Conservation (phyloP, 2,888 invertebrate genomes). For the Prenolepis imparis region DNA sequence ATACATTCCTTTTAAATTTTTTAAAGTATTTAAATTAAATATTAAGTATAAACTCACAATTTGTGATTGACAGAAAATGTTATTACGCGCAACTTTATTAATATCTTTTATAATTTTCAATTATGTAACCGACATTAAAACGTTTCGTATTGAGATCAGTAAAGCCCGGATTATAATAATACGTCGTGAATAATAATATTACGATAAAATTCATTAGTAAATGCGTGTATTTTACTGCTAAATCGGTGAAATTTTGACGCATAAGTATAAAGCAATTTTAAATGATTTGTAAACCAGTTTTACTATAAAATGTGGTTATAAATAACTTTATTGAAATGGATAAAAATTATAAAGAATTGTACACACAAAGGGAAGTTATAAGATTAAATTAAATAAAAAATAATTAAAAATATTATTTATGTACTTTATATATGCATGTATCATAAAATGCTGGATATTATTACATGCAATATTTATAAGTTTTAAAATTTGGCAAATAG, state of each 20-base stretch:
- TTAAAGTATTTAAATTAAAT: neutral
- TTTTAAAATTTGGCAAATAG: constrained; percentile 3
- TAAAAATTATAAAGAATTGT: constrained; percentile 9
- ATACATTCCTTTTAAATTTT: neutral
- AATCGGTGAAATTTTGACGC: neutral
- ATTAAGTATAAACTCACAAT: neutral
- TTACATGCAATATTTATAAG: neutral
- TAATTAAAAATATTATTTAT: constrained; percentile 28
- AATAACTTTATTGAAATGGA: constrained; percentile 17
- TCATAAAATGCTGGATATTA: neutral
- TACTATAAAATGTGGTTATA: neutral
- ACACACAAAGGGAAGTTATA: neutral
- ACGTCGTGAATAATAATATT: constrained; percentile 5
- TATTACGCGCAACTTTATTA: constrained; percentile 9
- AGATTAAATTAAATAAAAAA: constrained; percentile 2
- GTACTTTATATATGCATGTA: neutral
- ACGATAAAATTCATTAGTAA: neutral
- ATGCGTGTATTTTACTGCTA: neutral
- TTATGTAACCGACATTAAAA: neutral
- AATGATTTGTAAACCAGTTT: neutral
- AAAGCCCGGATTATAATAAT: neutral
- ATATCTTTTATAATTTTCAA: neutral
- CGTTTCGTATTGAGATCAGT: neutral
- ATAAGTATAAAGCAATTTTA: neutral
- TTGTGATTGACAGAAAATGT: neutral